A percentile compares a stretch with the other conserved stretches of the same genome.
These are phyloP conservation scores for Aphidius gifuensis DNA, from an alignment of 1,140 invertebrate species.

Conservation along the genomic window DNA sequence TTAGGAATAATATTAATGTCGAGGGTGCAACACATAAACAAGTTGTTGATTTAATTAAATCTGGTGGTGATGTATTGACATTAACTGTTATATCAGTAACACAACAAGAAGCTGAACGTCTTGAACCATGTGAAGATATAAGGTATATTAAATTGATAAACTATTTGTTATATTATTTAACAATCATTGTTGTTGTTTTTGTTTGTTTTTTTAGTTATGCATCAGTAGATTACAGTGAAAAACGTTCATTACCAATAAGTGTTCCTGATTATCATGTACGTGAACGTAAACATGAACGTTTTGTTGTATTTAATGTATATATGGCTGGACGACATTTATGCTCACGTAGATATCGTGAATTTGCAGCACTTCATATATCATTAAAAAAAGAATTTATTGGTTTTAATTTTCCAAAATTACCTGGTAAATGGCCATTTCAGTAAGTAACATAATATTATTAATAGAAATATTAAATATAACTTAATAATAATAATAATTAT, in stretches of 20 bases:
- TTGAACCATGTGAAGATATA: slow-evolving; percentile 51
- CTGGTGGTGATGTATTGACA: slow-evolving; percentile 92
- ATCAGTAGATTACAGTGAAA: slow-evolving; percentile 97
- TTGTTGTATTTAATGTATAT: slow-evolving; percentile 97
- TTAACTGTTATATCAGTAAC: slow-evolving; percentile 96
- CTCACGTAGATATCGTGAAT: slow-evolving; percentile 93
- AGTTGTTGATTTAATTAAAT: slow-evolving; percentile 98
- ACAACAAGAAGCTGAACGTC: slow-evolving; percentile 66
- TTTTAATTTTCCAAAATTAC: slow-evolving; percentile 96
- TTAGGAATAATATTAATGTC: slow-evolving; percentile 94
- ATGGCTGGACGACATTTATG: slow-evolving; percentile 98
- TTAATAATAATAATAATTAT: slow-evolving; percentile 9
- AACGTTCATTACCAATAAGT: slow-evolving; percentile 94
- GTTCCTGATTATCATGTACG: slow-evolving; percentile 90
- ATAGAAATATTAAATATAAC: neutral
- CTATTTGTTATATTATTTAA: slow-evolving; percentile 17
- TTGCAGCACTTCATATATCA: slow-evolving; percentile 83
- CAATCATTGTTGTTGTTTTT: neutral
- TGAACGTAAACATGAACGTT: slow-evolving; percentile 82
- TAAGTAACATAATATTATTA: slow-evolving; percentile 45
- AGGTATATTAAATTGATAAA: slow-evolving; percentile 35
- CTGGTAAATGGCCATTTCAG: slow-evolving; percentile 98
- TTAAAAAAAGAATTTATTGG: slow-evolving; percentile 96
- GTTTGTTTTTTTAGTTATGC: slow-evolving; percentile 64
- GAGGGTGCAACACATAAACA: slow-evolving; percentile 99